These are phyloP conservation scores for Eupithecia vulgata DNA, from an alignment of 2,888 invertebrate genomes.

Conservation along the genomic window DNA sequence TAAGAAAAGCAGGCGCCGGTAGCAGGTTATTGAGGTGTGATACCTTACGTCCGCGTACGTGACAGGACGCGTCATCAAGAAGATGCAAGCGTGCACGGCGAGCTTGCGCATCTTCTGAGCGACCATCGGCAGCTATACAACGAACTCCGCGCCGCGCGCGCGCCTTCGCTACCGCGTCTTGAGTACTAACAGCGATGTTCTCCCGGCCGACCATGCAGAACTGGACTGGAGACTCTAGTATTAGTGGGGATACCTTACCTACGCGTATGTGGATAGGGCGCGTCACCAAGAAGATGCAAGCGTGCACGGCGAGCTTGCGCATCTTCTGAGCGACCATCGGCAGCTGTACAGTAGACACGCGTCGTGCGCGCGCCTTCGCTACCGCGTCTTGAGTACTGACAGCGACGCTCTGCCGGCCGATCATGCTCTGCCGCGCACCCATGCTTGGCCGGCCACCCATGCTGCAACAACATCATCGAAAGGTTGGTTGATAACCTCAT, in stretches of 20 bases:
- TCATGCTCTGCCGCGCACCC: conserved; percentile 19
- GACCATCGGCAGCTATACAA: conserved; percentile 68
- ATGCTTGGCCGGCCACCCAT: neutral
- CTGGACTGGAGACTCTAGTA: too few species aligned
- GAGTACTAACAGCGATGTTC: conserved; percentile 50
- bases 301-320: conserved; percentile 85
- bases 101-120: conserved; percentile 76
- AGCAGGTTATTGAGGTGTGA: too few species aligned
- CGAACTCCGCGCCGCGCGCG: conserved; percentile 72
- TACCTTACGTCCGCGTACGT: conserved; percentile 57
- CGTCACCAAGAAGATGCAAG: conserved; percentile 86
- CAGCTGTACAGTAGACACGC: conserved; percentile 71
- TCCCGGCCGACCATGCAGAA: conserved; percentile 42
- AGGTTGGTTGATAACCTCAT: too few species aligned
- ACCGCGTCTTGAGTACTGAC: conserved; percentile 58
- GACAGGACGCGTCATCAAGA: conserved; percentile 84
- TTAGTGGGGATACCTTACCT: conserved; percentile 38
- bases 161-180: conserved; percentile 65
- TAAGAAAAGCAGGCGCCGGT: too few species aligned
- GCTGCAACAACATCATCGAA: neutral
- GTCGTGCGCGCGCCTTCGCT: conserved; percentile 69
- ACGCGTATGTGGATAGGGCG: conserved; percentile 72
- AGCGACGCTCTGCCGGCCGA: conserved; percentile 48
- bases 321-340: conserved; percentile 69
- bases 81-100: conserved; percentile 87